Evolutionary conservation across 1,140 invertebrate species (phyloP), one percentile per base, ranked within the genome.

Genomic region (Ericerus pela): DNA sequence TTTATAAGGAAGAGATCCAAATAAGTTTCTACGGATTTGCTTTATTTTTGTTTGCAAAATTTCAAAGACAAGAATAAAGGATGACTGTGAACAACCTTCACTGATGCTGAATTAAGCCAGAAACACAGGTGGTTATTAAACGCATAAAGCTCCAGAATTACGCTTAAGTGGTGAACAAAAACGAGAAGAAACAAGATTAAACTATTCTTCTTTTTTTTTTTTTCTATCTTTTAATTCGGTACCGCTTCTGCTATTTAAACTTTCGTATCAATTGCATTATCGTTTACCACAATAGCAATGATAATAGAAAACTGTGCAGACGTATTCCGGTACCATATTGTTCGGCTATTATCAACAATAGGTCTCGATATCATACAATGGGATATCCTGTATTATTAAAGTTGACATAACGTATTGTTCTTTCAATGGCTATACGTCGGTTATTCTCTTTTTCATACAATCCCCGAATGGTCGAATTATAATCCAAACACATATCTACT

Each of bases 251-350:
- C 41, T 47, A 47, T 47, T 47, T 47, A 47, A 47, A 47, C 41
- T 47, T 47, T 47, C 41, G 41, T 47, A 47, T 47, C 41, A 47
- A 47, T 47, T 47, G 41, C 41, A 47, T 47, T 47, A 47, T 47
- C 41, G 22, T 5, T 3, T 14, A 10, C 20, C 26, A 47, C 20
- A 47, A 47, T 47, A 24, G 41, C 41, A 16, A 24, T 16, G 41
- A 24, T 47, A 47, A 47, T 47, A 47, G 41, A 47, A 33, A 47
- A 47, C 41, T 47, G 20, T 47, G 41, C 41, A 47, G 41, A 47
- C 41, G 16, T 47, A 47, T 47, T 24, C 41, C 41, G n/a, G 41
- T 47, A 47, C 41, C 41, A 47, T 47, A 47, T 47, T 47, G 41
- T 47, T 24, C 10, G 41, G 20, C 41, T 47, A 47, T 47, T 47